These are phyloP conservation scores for Cosmia trapezina DNA, from an alignment of 2,888 invertebrate species.

Conservation along the genomic window DNA sequence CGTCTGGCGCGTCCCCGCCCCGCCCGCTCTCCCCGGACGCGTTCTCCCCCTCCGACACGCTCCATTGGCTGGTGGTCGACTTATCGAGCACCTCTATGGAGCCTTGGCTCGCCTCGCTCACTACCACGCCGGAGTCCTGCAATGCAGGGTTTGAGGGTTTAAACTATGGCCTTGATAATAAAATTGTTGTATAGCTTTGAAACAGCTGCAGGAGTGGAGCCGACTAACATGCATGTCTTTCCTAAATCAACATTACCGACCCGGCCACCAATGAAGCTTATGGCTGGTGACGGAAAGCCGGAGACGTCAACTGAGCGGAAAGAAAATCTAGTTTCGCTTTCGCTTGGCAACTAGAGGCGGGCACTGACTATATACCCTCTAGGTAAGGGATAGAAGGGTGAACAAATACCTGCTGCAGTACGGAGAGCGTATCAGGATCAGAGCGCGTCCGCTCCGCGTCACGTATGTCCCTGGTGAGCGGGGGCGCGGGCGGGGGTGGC, in stretches of 20 bases:
- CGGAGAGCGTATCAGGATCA: conserved; percentile 87
- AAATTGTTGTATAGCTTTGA: neutral
- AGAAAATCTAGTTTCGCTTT: conserved; percentile 13
- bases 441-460: conserved; percentile 84
- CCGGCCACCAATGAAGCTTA: neutral
- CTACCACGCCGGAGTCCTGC: conserved; percentile 89
- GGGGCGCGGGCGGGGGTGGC: conserved; percentile 72
- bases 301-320: neutral
- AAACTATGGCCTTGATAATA: neutral
- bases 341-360: neutral
- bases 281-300: neutral
- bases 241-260: neutral
- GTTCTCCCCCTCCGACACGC: conserved; percentile 87
- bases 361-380: neutral
- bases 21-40: conserved; percentile 87
- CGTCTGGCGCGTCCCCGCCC: conserved; percentile 72
- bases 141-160: conserved; percentile 35
- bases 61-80: conserved; percentile 90
- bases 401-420: conserved; percentile 83
- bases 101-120: conserved; percentile 89
- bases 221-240: neutral
- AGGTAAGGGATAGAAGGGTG: neutral
- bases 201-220: neutral
- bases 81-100: conserved; percentile 90
- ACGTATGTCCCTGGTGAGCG: conserved; percentile 80